phyloP scores from a whole-genome alignment of 2,797 vertebrate species.

The Melanotaenia boesemani region DNA sequence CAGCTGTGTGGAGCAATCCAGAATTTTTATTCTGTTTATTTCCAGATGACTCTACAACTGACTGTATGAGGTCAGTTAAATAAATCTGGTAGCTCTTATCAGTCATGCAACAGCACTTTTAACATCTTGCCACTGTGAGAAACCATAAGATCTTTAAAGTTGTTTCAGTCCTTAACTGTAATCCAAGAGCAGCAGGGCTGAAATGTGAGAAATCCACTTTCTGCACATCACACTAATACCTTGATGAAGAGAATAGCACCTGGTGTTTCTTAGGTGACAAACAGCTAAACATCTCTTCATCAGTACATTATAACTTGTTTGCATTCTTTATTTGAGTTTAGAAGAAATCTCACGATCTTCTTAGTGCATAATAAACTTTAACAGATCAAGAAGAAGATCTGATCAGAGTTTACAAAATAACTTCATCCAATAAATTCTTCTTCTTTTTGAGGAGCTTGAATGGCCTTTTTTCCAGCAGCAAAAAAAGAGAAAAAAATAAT shows the following conservation, averaged over 20 bases:
- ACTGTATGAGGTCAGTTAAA: constrained; percentile 18
- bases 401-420: constrained; percentile 31
- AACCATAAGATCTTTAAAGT: constrained; percentile 55
- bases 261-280: background rate
- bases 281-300: constrained; percentile 23
- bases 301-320: background rate
- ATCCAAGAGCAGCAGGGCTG: constrained; percentile 28
- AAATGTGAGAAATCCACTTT: constrained; percentile 33
- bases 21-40: constrained; percentile 10
- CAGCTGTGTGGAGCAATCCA: background rate
- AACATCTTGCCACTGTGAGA: constrained; percentile 18
- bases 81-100: constrained; percentile 32
- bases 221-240: constrained; percentile 10
- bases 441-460: constrained; percentile 37
- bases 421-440: constrained; percentile 41
- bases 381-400: constrained; percentile 44
- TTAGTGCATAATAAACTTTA: constrained; percentile 55
- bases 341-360: constrained; percentile 41
- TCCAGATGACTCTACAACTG: constrained; percentile 10
- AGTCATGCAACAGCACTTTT: constrained; percentile 10
- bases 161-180: constrained; percentile 36
- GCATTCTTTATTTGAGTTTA: background rate
- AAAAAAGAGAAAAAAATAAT: constrained; percentile 16
- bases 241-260: constrained; percentile 28
- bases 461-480: constrained; percentile 21